phyloP scores from a whole-genome alignment of 2,797 vertebrate species.

The Synanceia verrucosa region DNA sequence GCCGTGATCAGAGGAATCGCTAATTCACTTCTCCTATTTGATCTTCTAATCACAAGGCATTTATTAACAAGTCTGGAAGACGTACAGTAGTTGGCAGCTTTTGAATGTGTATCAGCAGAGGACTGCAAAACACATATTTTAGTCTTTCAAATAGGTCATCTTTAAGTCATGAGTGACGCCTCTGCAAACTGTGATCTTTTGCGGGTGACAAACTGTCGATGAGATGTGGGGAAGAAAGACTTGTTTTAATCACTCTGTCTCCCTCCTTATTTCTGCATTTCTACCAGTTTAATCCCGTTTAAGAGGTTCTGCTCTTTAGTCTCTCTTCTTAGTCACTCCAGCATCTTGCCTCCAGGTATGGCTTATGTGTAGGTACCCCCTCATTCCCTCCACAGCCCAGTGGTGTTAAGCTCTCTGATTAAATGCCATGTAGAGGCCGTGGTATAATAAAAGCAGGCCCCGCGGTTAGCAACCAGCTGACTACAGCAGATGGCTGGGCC shows the following conservation, averaged over 20 bases:
- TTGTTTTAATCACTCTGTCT: constrained; percentile 4
- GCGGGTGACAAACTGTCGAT: constrained; percentile 41
- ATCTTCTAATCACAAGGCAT: constrained; percentile 82
- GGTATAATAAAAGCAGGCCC: constrained; percentile 64
- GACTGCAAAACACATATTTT: constrained; percentile 64
- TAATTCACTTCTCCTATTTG: constrained; percentile 78
- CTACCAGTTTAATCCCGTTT: constrained; percentile 25
- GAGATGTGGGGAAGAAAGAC: constrained; percentile 17
- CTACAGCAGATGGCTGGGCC: constrained; percentile 80
- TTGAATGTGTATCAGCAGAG: constrained; percentile 59
- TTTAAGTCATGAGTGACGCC: constrained; percentile 64
- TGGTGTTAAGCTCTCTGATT: constrained; percentile 65
- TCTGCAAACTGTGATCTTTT: constrained; percentile 39
- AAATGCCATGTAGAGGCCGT: constrained; percentile 61
- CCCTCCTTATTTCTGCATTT: constrained; percentile 7
- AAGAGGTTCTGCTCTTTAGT: constrained; percentile 9
- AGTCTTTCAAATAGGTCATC: constrained; percentile 72
- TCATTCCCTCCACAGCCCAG: constrained; percentile 29
- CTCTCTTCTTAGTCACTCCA: constrained; percentile 5
- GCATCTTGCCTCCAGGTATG: constrained; percentile 42
- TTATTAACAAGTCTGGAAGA: constrained; percentile 78
- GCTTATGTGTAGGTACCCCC: constrained; percentile 28
- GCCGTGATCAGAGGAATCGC: constrained; percentile 78
- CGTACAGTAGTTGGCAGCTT: constrained; percentile 59
- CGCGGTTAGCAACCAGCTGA: constrained; percentile 80